Evolutionary conservation across 2,113 vertebrate genomes (phyloP), one percentile per base, ranked within the genome.

Genomic region (Oreochromis niloticus): DNA sequence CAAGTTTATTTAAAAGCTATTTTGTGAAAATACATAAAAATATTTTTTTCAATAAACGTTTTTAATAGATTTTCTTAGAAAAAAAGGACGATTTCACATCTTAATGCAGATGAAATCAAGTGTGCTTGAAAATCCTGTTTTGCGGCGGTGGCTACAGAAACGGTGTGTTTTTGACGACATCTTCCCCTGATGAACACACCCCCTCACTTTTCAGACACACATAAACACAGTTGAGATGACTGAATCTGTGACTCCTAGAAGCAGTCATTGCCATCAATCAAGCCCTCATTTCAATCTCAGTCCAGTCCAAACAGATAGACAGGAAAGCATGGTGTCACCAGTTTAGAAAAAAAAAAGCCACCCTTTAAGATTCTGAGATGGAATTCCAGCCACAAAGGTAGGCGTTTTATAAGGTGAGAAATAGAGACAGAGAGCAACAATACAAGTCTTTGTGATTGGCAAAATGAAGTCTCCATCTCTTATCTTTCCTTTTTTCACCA

Each of bases 21-120:
- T 98, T 97, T 97, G 97, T 98, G 98, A 99, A 99, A 99, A 99
- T 99, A 98, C 98, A 97, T 99, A 99, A 98, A 99, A 99, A 99
- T 98, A 97, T 97, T 98, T 98, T 97, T 94, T 89, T 81, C 94
- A 95, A 95, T 94, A 91, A 95, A 95, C 55, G 94, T 97, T 97
- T 88, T 14, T 32, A 90, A n/a, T 9, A 86, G 92, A 94, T 97
- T 96, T 95, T 97, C 87, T 97, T 98, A 97, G 95, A 98, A 96
- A 98, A 98, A 98, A 98, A 83, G 3, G 83, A 94, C 89, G 96
- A 96, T 97, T 97, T 98, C 97, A 98, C 98, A 98, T 98, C 97
- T 97, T 97, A 97, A 98, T 97, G 97, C 96, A 97, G 96, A 97
- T 96, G 97, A 98, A 97, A 97, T 97, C 97, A 98, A 97, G 97